A percentile compares a stretch with the other conserved stretches of the same genome.
Conservation (phyloP, 1,140 invertebrate genomes). For the Drosophila rufa region DNA sequence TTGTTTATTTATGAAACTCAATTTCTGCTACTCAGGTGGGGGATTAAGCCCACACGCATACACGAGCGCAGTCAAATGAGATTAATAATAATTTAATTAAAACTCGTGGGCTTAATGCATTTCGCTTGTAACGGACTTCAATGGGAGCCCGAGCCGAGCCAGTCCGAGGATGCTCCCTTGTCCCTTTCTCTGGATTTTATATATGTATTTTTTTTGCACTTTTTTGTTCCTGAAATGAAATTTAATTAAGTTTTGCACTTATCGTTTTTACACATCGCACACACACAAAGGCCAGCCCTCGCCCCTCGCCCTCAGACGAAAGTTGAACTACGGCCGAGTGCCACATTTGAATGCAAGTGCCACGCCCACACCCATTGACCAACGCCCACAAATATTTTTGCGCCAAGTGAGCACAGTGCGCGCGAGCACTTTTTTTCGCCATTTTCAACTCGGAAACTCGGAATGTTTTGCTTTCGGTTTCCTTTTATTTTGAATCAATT, state of each 20-base stretch:
- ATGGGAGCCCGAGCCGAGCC: conserved; percentile 4
- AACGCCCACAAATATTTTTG: conserved; percentile 10
- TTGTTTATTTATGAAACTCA: conserved; percentile 58
- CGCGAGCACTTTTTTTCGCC: background rate
- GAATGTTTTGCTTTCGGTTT: conserved; percentile 25
- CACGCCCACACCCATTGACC: conserved; percentile 22
- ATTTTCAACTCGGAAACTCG: conserved; percentile 8
- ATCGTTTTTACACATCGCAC: conserved; percentile 50
- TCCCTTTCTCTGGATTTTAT: background rate
- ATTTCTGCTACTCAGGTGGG: conserved; percentile 30
- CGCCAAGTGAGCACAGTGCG: background rate
- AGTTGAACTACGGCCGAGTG: conserved; percentile 17
- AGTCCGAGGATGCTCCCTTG: conserved; percentile 2
- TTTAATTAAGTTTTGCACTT: conserved; percentile 80
- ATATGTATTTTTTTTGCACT: background rate
- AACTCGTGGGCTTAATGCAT: conserved; percentile 73
- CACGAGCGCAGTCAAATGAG: conserved; percentile 57
- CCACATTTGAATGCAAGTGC: conserved; percentile 18
- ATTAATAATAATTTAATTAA: conserved; percentile 83
- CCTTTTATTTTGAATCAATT: conserved; percentile 70
- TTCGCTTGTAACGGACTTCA: conserved; percentile 65
- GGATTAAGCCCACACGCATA: conserved; percentile 5
- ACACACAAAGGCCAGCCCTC: background rate
- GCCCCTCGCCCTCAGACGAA: background rate
- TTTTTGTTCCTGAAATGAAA: conserved; percentile 49